These are phyloP conservation scores for Noctuana brunneofusca DNA, from an alignment of 2,888 invertebrate genomes.

Conservation along the genomic window DNA sequence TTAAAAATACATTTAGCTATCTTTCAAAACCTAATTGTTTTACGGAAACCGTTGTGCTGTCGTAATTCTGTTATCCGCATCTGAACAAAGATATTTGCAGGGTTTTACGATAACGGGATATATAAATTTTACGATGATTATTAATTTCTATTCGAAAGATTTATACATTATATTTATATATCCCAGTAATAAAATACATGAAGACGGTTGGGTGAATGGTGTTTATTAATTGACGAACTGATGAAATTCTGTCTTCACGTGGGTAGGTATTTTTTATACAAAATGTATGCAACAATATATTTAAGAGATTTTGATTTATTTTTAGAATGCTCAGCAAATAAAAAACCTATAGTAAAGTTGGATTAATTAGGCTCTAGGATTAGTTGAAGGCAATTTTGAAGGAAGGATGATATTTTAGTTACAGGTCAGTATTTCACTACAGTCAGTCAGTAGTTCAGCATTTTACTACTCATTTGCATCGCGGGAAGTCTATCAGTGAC, in stretches of 20 bases:
- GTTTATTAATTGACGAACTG: conserved; percentile 12
- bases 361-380: too few relatives aligned
- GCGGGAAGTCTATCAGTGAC: too few relatives aligned
- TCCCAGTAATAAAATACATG: conserved; percentile 29
- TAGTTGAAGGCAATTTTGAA: too few relatives aligned
- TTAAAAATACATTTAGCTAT: background rate
- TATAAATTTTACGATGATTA: conserved; percentile 34
- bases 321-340: too few relatives aligned
- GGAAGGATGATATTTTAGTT: too few relatives aligned
- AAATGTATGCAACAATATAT: too few relatives aligned
- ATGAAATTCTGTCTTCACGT: conserved; percentile 6
- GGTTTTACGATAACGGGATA: conserved; percentile 33
- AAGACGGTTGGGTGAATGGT: conserved; percentile 9
- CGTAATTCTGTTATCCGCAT: conserved; percentile 13
- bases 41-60: background rate
- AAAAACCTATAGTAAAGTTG: too few relatives aligned
- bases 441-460: too few relatives aligned
- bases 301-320: too few relatives aligned
- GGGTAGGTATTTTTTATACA: too few relatives aligned
- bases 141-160: conserved; percentile 34
- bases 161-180: conserved; percentile 29
- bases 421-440: too few relatives aligned
- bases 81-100: conserved; percentile 24
- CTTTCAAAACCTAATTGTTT: conserved; percentile 9
- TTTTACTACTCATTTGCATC: too few relatives aligned